A percentile compares a stretch with the other conserved stretches of the same genome.
Evolutionary conservation across 2,888 invertebrate species (phyloP).

Genomic region (Cephus nigrinus): DNA sequence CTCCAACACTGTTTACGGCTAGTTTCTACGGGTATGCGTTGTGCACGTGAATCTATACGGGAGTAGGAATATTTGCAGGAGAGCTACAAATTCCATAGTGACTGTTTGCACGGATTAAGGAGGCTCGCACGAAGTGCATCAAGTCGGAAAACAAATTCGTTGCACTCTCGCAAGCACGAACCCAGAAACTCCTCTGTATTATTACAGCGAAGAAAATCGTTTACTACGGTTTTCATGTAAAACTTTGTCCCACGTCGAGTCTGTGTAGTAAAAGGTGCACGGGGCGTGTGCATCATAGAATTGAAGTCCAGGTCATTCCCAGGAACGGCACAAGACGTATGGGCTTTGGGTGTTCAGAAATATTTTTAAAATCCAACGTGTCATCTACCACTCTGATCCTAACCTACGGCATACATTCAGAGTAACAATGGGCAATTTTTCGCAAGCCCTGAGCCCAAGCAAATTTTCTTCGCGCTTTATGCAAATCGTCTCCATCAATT

Average conservation of each 20-base stretch:
- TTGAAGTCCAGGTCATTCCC: neutral
- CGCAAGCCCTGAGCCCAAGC: neutral
- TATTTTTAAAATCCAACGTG: neutral
- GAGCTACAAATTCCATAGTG: neutral
- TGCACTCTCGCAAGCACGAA: neutral
- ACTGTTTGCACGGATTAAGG: neutral
- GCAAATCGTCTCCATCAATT: neutral
- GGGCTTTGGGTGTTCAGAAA: neutral
- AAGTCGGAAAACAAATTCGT: neutral
- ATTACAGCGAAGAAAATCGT: neutral
- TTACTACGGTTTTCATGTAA: neutral
- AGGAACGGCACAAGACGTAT: neutral
- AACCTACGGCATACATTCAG: neutral
- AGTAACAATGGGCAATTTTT: neutral
- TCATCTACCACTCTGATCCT: neutral
- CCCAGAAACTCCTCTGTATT: neutral
- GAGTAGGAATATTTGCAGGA: neutral
- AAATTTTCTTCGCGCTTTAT: slow-evolving; percentile 3
- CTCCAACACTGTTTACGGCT: neutral
- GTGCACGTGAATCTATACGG: neutral
- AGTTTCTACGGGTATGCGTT: neutral
- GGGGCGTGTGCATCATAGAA: neutral
- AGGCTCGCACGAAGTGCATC: neutral
- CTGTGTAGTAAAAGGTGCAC: neutral
- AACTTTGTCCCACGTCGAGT: neutral